Conservation (phyloP, 2,888 invertebrate genomes). For the Theretra japonica region DNA sequence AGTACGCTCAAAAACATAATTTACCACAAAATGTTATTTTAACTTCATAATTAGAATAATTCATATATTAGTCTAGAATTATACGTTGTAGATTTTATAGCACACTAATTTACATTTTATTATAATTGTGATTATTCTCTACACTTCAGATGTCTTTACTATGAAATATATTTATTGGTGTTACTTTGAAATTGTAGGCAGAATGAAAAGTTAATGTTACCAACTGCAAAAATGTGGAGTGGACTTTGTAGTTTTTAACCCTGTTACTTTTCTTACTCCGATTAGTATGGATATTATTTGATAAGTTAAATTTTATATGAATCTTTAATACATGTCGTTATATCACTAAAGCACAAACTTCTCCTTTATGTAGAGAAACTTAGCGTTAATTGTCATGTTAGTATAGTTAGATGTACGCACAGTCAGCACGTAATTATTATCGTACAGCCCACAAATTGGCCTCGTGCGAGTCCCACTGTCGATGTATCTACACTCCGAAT, state of each 20-base stretch:
- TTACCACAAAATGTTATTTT: constrained; percentile 40
- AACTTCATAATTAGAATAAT: constrained; percentile 36
- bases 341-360: constrained; percentile 61
- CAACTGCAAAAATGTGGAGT: constrained; percentile 7
- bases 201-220: neutral
- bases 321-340: constrained; percentile 26
- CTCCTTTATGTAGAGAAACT: constrained; percentile 56
- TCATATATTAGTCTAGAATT: constrained; percentile 30
- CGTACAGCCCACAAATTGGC: neutral
- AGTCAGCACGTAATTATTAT: constrained; percentile 60
- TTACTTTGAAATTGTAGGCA: constrained; percentile 5
- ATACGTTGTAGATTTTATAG: constrained; percentile 22
- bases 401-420: constrained; percentile 66
- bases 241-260: neutral
- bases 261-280: constrained; percentile 12
- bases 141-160: constrained; percentile 18
- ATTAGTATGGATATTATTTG: neutral
- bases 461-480: neutral
- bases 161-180: constrained; percentile 12
- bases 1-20: constrained; percentile 49
- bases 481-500: constrained; percentile 43
- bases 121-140: constrained; percentile 25
- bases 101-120: constrained; percentile 25
- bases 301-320: constrained; percentile 31
- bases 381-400: constrained; percentile 52